A percentile compares a stretch with the other conserved stretches of the same genome.
Conservation (phyloP, 1,140 invertebrate species). For the Phymorhynchus buccinoides region DNA sequence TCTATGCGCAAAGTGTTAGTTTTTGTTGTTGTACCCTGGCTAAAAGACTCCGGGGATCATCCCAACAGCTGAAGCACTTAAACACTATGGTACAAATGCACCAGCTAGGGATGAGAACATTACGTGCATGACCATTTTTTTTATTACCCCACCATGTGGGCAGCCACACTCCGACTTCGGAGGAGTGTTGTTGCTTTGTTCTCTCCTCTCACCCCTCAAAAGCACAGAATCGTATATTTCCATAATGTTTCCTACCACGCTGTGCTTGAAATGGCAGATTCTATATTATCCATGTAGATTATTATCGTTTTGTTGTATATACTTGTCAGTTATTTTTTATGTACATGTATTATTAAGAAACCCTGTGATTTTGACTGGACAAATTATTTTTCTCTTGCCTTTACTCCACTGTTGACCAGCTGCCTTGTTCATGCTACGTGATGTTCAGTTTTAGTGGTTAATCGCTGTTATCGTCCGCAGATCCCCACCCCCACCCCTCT, state of each 20-base stretch:
- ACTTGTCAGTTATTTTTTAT: neutral
- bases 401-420: neutral
- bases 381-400: neutral
- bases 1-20: too few species aligned
- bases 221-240: too few species aligned
- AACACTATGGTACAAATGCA: too few species aligned
- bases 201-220: neutral
- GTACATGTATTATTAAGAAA: neutral
- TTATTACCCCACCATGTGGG: too few species aligned
- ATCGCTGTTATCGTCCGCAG: too few species aligned
- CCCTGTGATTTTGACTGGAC: neutral
- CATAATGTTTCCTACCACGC: too few species aligned
- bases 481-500: too few species aligned
- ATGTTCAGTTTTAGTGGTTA: neutral
- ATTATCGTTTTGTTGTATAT: too few species aligned
- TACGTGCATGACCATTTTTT: neutral
- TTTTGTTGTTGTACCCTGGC: neutral
- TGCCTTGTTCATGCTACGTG: neutral
- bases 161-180: neutral
- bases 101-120: neutral
- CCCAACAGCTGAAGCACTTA: too few species aligned
- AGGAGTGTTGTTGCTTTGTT: neutral
- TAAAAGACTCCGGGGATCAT: too few species aligned
- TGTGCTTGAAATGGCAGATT: too few species aligned
- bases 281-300: too few species aligned